Conservation (phyloP, 2,113 vertebrate species). For the Marmota monax region DNA sequence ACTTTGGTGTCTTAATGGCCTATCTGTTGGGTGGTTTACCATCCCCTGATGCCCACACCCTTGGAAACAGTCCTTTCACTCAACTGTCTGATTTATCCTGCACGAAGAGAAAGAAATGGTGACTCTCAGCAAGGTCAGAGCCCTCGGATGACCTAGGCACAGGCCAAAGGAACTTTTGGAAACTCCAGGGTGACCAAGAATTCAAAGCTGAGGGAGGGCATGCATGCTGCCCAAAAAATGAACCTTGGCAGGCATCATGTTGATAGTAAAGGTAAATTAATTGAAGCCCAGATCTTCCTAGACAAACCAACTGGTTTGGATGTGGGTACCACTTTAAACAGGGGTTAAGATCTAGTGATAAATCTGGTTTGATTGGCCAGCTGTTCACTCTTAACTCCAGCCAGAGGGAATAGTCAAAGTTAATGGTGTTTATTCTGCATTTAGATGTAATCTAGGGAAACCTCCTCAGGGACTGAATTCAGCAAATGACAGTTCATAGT, state of each 20-base stretch:
- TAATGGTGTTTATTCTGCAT: neutral
- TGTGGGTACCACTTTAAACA: neutral
- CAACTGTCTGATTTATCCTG: neutral
- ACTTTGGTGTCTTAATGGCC: neutral
- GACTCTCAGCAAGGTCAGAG: neutral
- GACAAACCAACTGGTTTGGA: neutral
- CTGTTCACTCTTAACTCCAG: neutral
- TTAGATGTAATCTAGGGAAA: neutral
- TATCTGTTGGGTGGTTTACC: neutral
- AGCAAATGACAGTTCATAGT: neutral
- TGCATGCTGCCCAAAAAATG: neutral
- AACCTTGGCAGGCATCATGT: neutral
- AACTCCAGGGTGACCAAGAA: neutral
- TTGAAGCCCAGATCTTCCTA: neutral
- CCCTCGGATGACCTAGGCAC: neutral
- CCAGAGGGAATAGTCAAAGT: neutral
- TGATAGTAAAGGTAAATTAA: neutral
- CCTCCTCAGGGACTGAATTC: neutral
- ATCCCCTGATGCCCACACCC: neutral
- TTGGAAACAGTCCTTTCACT: neutral
- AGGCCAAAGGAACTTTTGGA: neutral
- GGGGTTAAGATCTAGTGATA: neutral
- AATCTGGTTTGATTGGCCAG: neutral
- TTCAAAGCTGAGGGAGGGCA: neutral
- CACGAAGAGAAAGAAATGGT: neutral